phyloP scores from a whole-genome alignment of 1,140 invertebrate species.

The Battus philenor region DNA sequence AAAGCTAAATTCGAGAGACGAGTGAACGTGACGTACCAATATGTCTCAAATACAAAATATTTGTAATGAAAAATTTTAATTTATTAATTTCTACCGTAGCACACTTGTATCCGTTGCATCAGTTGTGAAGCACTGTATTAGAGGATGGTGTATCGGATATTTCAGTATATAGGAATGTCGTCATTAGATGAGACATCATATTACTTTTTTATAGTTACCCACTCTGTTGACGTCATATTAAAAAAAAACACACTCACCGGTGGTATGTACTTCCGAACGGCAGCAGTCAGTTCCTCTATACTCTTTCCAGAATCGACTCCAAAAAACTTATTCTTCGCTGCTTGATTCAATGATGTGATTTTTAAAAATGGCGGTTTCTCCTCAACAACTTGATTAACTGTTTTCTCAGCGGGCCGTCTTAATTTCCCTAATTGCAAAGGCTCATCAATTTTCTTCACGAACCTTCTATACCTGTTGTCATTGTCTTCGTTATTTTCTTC shows the following conservation, averaged over 20 bases:
- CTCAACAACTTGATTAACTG: conserved; percentile 24
- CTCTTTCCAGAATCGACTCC: conserved; percentile 50
- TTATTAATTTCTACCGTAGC: no score
- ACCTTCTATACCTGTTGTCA: conserved; percentile 41
- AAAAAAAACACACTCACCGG: conserved; percentile 39
- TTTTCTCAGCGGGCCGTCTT: conserved; percentile 44
- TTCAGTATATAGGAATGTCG: no score
- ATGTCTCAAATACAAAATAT: no score
- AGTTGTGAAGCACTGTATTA: no score
- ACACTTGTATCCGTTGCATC: no score
- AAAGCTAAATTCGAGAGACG: no score
- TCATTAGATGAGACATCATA: no score
- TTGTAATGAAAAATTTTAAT: no score
- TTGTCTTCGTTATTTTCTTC: conserved; percentile 47
- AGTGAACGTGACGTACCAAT: no score
- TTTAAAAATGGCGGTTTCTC: conserved; percentile 47
- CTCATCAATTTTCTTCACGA: conserved; percentile 53
- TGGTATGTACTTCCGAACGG: conserved; percentile 67
- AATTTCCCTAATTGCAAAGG: conserved; percentile 62
- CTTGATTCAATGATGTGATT: conserved; percentile 57
- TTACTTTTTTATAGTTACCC: no score
- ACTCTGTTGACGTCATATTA: no score
- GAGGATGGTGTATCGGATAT: no score
- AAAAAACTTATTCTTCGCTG: conserved; percentile 65
- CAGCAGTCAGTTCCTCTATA: conserved; percentile 55